phyloP scores from a whole-genome alignment of 2,797 vertebrate genomes.

The Labroides dimidiatus region DNA sequence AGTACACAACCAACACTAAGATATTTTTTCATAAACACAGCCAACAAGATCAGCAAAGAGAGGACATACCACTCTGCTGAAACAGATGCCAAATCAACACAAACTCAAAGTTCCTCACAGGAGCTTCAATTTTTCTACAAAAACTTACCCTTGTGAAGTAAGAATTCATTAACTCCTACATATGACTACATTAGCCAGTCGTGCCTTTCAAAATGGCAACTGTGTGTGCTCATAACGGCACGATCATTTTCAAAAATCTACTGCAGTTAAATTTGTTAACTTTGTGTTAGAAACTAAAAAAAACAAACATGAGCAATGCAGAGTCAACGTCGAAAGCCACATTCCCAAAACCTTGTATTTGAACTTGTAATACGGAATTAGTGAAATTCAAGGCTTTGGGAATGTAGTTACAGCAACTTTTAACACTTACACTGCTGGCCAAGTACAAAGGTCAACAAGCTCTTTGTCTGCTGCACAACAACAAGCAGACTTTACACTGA shows the following conservation, averaged over 20 bases:
- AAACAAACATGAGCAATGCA: conserved; percentile 30
- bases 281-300: conserved; percentile 30
- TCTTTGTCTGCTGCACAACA: conserved; percentile 43
- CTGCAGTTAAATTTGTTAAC: conserved; percentile 18
- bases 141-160: background rate
- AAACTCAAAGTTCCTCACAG: too few species aligned
- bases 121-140: too few species aligned
- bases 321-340: conserved; percentile 32
- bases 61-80: too few species aligned
- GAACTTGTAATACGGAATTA: conserved; percentile 18
- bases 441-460: conserved; percentile 77
- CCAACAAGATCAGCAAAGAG: too few species aligned
- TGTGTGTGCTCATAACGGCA: conserved; percentile 28
- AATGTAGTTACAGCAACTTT: conserved; percentile 20
- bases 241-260: conserved; percentile 15
- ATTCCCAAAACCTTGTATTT: conserved; percentile 69
- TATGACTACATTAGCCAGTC: conserved; percentile 1
- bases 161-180: conserved; percentile 1
- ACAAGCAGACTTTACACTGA: background rate
- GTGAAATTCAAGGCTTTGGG: conserved; percentile 69
- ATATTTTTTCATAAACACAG: too few species aligned
- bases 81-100: too few species aligned
- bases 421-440: conserved; percentile 43
- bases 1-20: too few species aligned
- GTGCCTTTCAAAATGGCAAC: conserved; percentile 42